Evolutionary conservation across 2,888 invertebrate species (phyloP).

Genomic region (Teleiodes luculella): DNA sequence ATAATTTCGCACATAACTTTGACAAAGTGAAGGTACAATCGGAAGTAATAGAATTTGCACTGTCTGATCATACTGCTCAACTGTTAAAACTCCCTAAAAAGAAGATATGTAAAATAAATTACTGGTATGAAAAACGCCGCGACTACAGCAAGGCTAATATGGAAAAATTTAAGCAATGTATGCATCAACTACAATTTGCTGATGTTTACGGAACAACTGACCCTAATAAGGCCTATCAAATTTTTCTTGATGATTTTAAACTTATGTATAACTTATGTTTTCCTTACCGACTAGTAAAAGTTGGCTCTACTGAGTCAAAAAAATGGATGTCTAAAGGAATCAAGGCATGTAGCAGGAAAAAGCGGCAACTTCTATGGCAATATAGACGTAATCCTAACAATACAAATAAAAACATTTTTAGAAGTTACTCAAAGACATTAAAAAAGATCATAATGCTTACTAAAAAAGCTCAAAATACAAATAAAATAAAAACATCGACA

Average conservation of each 20-base stretch:
- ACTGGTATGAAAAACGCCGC: background rate
- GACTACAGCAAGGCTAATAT: background rate
- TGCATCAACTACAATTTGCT: background rate
- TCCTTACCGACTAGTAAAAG: background rate
- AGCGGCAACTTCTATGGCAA: background rate
- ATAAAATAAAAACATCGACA: background rate
- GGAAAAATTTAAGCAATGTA: background rate
- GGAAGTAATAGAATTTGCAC: background rate
- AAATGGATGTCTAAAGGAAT: background rate
- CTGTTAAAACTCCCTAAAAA: background rate
- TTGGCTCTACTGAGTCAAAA: background rate
- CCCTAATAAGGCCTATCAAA: background rate
- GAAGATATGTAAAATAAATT: background rate
- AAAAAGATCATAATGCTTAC: background rate
- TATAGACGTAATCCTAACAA: background rate
- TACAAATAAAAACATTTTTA: background rate
- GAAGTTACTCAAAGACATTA: background rate
- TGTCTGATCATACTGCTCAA: background rate
- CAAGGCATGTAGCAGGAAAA: background rate
- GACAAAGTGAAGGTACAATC: background rate
- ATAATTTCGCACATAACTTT: too few species aligned
- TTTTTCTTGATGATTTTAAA: background rate
- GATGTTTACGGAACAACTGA: background rate
- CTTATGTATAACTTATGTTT: background rate
- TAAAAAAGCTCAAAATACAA: background rate